A percentile compares a stretch with the other conserved stretches of the same genome.
Conservation (phyloP, 2,888 invertebrate genomes). For the Nephrotoma appendiculata region DNA sequence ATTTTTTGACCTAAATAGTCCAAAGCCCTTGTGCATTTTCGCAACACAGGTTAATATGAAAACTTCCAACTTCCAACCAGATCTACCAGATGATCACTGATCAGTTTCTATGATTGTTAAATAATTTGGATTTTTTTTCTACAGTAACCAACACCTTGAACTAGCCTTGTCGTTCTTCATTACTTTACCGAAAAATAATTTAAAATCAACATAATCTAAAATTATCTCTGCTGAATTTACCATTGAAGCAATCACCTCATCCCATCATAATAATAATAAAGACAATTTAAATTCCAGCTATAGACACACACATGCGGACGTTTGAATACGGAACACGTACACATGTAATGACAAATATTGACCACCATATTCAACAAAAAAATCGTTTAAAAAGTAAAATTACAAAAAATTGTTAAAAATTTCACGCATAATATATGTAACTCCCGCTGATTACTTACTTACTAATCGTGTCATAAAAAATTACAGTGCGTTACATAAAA, state of each 20-base stretch:
- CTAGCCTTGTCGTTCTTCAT: not conserved
- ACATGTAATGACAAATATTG: not conserved
- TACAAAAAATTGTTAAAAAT: not conserved
- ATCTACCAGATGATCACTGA: no score
- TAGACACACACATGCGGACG: not conserved
- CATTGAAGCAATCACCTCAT: not conserved
- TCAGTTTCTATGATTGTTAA: no score
- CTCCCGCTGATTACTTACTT: not conserved
- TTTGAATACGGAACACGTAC: no score
- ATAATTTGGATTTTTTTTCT: no score
- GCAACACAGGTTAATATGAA: no score
- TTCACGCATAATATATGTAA: not conserved
- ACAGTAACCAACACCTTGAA: not conserved
- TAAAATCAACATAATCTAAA: not conserved
- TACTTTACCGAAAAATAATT: not conserved
- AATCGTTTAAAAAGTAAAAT: not conserved
- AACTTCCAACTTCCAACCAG: no score
- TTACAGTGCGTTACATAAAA: not conserved
- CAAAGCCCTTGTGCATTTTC: no score
- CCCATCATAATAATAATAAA: not conserved
- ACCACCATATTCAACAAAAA: not conserved
- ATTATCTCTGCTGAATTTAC: not conserved
- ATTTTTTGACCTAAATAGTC: no score
- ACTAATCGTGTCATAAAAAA: not conserved
- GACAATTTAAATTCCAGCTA: not conserved